These are phyloP conservation scores for Tyria jacobaeae DNA, from an alignment of 2,888 invertebrate species.

Conservation along the genomic window DNA sequence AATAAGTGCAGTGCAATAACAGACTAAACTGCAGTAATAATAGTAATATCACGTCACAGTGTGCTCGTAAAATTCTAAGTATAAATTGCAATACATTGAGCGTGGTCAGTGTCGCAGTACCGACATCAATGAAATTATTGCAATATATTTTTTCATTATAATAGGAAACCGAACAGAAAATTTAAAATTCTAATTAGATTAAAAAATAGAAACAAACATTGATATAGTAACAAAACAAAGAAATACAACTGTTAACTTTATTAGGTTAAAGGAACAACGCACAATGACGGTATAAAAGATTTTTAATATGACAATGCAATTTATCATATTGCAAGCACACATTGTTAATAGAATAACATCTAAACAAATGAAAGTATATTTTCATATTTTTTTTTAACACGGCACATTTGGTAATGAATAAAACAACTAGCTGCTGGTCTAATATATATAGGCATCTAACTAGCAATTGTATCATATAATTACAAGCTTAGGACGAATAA, in stretches of 20 bases:
- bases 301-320: not conserved
- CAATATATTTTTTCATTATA: constrained; percentile 12
- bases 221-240: not conserved
- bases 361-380: not conserved
- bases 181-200: not conserved
- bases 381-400: constrained; percentile 7
- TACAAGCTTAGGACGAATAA: constrained; percentile 28
- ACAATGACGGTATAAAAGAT: not conserved
- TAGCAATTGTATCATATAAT: constrained; percentile 36
- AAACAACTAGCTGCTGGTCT: constrained; percentile 12
- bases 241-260: not conserved
- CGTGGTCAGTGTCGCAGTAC: constrained; percentile 63
- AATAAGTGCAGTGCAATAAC: constrained; percentile 42
- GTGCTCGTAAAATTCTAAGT: constrained; percentile 58
- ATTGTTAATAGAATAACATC: constrained; percentile 8
- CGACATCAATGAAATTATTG: constrained; percentile 26
- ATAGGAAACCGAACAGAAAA: not conserved
- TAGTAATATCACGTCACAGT: constrained; percentile 54
- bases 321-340: not conserved
- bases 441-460: constrained; percentile 22
- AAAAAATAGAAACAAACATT: not conserved
- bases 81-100: constrained; percentile 60
- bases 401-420: constrained; percentile 16
- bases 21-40: constrained; percentile 48
- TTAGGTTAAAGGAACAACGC: not conserved